Base-by-base conservation (phyloP, 1,140 invertebrate species). In the Ylistrum balloti region DNA sequence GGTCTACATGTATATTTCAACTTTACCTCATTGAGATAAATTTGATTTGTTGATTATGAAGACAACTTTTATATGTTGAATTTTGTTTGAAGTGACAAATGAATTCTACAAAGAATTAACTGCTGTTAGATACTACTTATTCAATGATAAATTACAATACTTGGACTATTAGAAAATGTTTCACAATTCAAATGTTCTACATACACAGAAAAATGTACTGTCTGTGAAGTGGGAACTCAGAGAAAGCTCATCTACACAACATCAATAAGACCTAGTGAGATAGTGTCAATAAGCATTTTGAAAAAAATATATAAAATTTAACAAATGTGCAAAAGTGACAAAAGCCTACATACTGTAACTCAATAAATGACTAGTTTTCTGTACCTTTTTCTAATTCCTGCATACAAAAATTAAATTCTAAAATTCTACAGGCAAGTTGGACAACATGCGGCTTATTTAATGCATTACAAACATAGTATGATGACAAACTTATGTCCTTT, bases 251-350 rank as follows among this genome's bases (percentile, higher is more conserved):
- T 74, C 56, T 74, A 74, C 56, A 28, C 22, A 5, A 38, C 5
- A 38, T 13, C 13, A 5, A 5, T 28, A 28, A 1, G 1, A 74
- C 17, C 56, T 74, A 74, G n/a, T 17, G 22, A 74, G 56, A 74
- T 5, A n/a, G 17, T 5, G n/a, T 74, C 56, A 28, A 74, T 11
- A n/a, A 74, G 56, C 56, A 74, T 28, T 74, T 74, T 0, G 17
- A n/a, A 74, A 74, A 74, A 74, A n/a, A n/a, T n/a, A 74, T 74
- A 74, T 28, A 74, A 74, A 74, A 74, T 74, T 74, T 1, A 74
- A 74, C 56, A 74, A 74, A 74, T 28, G n/a, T 74, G 56, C 22
- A 74, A 74, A 74, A 74, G 0, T 74, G 56, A 74, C 56, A 74
- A 74, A 74, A 74, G 56, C 56, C 17, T n/a, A 74, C 28, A 28